Evolutionary conservation across 2,888 invertebrate species (phyloP).

Genomic region (Idaea aversata): DNA sequence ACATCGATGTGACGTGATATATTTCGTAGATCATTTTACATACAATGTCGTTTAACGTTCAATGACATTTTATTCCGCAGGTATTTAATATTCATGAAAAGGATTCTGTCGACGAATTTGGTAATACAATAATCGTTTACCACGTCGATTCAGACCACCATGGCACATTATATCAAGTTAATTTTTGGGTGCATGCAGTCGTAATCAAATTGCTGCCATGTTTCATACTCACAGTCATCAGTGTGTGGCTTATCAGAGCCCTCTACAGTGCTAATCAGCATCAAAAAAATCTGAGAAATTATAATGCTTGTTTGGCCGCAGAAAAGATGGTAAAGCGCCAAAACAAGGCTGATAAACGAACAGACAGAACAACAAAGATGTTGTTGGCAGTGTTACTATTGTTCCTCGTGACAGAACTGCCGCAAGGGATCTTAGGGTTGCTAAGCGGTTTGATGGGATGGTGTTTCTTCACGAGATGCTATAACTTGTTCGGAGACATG

Average conservation of each 20-base stretch:
- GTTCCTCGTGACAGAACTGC: slow-evolving; percentile 94
- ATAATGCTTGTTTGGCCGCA: slow-evolving; percentile 78
- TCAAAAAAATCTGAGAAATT: slow-evolving; percentile 84
- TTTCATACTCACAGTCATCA: slow-evolving; percentile 86
- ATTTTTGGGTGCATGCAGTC: slow-evolving; percentile 91
- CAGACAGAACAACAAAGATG: slow-evolving; percentile 94
- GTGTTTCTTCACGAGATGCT: slow-evolving; percentile 89
- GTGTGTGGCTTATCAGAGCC: slow-evolving; percentile 85
- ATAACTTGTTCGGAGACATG: slow-evolving; percentile 89
- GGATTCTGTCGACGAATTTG: slow-evolving; percentile 64
- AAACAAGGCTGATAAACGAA: slow-evolving; percentile 85
- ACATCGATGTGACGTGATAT: slow-evolving; percentile 6
- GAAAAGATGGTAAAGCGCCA: slow-evolving; percentile 70
- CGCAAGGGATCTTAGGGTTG: slow-evolving; percentile 88
- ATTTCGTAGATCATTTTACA: slow-evolving; percentile 26
- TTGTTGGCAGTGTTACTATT: slow-evolving; percentile 91
- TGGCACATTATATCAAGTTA: slow-evolving; percentile 83
- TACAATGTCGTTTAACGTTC: slow-evolving; percentile 46
- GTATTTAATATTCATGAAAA: slow-evolving; percentile 75
- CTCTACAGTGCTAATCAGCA: slow-evolving; percentile 87
- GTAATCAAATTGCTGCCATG: slow-evolving; percentile 91
- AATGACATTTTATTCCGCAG: slow-evolving; percentile 42
- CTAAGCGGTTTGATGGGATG: slow-evolving; percentile 84
- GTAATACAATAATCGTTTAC: slow-evolving; percentile 58
- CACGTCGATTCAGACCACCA: slow-evolving; percentile 79